Conservation (phyloP, 2,888 invertebrate species). For the Azorinus chamasolen region DNA sequence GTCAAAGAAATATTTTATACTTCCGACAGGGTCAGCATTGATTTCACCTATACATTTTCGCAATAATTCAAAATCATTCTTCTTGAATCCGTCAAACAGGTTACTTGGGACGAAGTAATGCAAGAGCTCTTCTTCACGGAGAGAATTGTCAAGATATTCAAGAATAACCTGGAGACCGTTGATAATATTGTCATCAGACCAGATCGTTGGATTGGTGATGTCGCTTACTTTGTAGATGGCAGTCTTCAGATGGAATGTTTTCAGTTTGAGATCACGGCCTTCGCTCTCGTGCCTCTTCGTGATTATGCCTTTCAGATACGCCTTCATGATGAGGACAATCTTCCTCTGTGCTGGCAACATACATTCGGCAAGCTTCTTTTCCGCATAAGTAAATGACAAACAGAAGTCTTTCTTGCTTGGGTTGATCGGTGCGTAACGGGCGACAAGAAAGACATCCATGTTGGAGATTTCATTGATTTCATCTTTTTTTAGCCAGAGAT, state of each 20-base stretch:
- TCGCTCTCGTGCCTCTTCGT: background rate
- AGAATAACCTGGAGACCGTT: background rate
- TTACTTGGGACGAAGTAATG: slow-evolving; percentile 3
- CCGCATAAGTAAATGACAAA: slow-evolving; percentile 57
- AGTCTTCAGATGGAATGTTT: slow-evolving; percentile 12
- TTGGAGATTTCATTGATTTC: slow-evolving; percentile 44
- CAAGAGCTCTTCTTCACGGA: background rate
- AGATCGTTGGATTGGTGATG: too few species aligned
- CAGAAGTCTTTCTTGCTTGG: slow-evolving; percentile 56
- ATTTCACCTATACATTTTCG: background rate
- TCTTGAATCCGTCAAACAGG: slow-evolving; percentile 1
- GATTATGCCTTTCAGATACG: slow-evolving; percentile 45
- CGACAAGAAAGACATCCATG: slow-evolving; percentile 52
- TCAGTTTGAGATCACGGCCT: slow-evolving; percentile 18
- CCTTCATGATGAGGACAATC: slow-evolving; percentile 52
- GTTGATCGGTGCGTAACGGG: slow-evolving; percentile 52
- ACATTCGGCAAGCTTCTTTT: slow-evolving; percentile 45
- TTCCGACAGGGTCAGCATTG: background rate
- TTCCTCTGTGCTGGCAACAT: slow-evolving; percentile 40
- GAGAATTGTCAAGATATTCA: background rate
- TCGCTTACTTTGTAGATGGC: background rate
- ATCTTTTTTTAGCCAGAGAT: background rate
- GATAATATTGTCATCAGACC: too few species aligned
- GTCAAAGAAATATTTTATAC: background rate
- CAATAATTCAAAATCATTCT: background rate